Evolutionary conservation across 92 coral and sea anemone species (phyloP).

Genomic region (Porites divaricata): DNA sequence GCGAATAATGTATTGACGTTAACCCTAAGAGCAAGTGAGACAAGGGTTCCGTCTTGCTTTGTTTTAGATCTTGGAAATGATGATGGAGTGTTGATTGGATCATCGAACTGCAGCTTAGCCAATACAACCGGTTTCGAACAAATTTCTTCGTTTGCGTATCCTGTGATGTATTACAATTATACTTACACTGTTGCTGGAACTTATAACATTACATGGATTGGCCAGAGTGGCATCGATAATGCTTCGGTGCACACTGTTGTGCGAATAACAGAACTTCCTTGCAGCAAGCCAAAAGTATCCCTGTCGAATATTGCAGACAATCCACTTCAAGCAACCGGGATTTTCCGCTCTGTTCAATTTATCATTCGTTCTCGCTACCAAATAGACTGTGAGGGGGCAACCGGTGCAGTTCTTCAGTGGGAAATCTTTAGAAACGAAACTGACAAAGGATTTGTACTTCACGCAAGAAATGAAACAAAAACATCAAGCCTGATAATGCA

Average conservation of each 20-base stretch:
- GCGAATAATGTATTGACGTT: constrained; percentile 19
- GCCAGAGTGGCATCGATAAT: constrained; percentile 44
- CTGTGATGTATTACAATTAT: constrained; percentile 46
- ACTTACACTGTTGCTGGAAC: constrained; percentile 48
- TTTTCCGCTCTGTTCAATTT: constrained; percentile 45
- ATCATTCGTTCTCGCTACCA: constrained; percentile 45
- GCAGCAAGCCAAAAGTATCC: constrained; percentile 23
- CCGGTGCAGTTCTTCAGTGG: constrained; percentile 61
- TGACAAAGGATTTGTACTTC: constrained; percentile 14
- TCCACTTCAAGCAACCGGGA: constrained; percentile 33
- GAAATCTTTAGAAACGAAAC: constrained; percentile 27
- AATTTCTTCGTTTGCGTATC: constrained; percentile 14
- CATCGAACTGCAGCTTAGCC: constrained; percentile 35
- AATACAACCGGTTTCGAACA: background rate
- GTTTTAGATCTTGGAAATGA: constrained; percentile 66
- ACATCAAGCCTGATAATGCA: constrained; percentile 49
- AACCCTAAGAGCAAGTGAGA: constrained; percentile 37
- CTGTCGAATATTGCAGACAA: constrained; percentile 47
- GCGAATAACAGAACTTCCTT: constrained; percentile 51
- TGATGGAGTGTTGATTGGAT: constrained; percentile 48
- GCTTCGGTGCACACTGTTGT: constrained; percentile 27
- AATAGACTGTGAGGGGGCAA: constrained; percentile 49
- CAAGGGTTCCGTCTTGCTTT: constrained; percentile 62
- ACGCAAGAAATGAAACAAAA: constrained; percentile 19
- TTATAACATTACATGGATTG: constrained; percentile 50